Base-by-base conservation (phyloP, 2,113 vertebrate genomes). In the Ranitomeya variabilis region DNA sequence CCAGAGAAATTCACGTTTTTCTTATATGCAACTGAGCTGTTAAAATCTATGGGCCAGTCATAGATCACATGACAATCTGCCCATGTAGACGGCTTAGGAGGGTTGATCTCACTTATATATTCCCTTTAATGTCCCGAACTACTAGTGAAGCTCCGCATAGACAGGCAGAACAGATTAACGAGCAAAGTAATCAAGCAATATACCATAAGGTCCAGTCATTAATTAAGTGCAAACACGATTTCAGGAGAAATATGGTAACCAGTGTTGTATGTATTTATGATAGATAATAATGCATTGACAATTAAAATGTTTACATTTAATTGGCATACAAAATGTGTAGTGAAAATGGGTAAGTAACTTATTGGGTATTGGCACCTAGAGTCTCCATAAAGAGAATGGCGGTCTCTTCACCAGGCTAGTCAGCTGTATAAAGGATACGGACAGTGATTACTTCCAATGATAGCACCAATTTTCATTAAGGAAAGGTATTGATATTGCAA, bases 391-490 rank as follows among this genome's bases (percentile, higher is more conserved):
- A 57, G 23, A 23, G 52, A 7, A 51, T 19, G 73, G 18, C 13
- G 54, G 3, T 51, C 26, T 59, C 19, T 57, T 85, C 54, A 77
- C 19, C 64, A 64, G 12, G 54, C 26, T 76, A 23, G 54, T 31
- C 57, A 55, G 19, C 37, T 73, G 14, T 15, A 21, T 86, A 76
- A 37, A 74, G 14, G 23, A 60, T 78, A 55, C 2, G 14, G 18
- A 77, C 18, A 66, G 73, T 79, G 55, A 45, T 60, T 60, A 60
- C 37, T 54, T n/a, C 7, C 37, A 8, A n/a, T 62, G 45, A 74
- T 74, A 86, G 84, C 84, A 86, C 84, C 84, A 77, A 86, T 45
- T 77, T 31, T 16, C 19, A n/a, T 9, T 37, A 59, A 18, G 79
- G 14, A 37, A 52, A 57, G 8, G 59, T 14, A 62, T 6, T 26